Evolutionary conservation across 1,140 invertebrate genomes (phyloP), one percentile per base, ranked within the genome.

Genomic region (Geopemphigus sp.): DNA sequence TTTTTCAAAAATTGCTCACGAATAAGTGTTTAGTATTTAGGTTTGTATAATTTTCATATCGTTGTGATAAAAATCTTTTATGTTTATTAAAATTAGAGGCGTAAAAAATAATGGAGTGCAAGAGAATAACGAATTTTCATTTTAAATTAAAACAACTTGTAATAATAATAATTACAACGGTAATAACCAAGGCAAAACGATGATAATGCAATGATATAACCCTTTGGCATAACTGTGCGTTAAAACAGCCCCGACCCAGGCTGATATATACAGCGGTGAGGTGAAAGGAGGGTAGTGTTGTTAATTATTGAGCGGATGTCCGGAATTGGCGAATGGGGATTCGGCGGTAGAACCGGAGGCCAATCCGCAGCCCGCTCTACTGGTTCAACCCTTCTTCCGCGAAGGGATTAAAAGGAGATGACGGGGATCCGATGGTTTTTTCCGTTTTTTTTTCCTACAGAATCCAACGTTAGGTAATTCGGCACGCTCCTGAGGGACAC

Each of bases 241-340:
- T 61, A 78, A 78, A 78, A 78, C 74, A n/a, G 24, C 22, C 57
- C n/a, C n/a, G n/a, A n/a, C 74, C 74, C 47, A 11, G 57, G 59
- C 22, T 50, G 47, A 50, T 50, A 11, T 32, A 22, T 59, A 54
- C n/a, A 32, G 57, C n/a, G 54, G 57, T 26, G 22, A 24, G 74
- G 45, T 4, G 39, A 50, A 47, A 45, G 39, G 22, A 50, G 74
- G 74, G 22, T 39, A 39, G 57, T 10, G 32, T 78, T 50, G 74
- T 78, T 78, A 78, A 78, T 78, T 78, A 78, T 78, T 78, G 74
- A 78, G 57, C 74, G 74, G 74, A 78, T 29, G 74, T 78, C 74
- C 74, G 74, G 74, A 63, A 78, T 78, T 50, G 57, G 74, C 57
- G 74, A 63, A 61, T 50, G 47, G 74, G 74, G 74, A 50, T 63